These are phyloP conservation scores for Argyresthia albistria DNA, from an alignment of 2,888 invertebrate species.

Conservation along the genomic window DNA sequence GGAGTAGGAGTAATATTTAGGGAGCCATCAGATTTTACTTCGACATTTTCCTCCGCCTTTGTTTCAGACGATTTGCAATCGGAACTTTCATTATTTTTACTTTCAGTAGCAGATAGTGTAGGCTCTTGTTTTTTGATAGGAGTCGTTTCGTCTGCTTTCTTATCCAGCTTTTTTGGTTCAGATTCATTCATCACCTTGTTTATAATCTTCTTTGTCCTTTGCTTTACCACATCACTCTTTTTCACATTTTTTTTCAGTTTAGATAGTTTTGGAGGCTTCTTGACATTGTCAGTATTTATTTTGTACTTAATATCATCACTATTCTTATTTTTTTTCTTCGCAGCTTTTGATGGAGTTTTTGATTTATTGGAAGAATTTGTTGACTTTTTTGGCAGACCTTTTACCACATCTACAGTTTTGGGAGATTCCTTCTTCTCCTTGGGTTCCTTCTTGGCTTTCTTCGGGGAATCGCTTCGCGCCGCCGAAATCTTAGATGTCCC, in stretches of 20 bases:
- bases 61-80: neutral
- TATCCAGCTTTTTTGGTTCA: constrained; percentile 16
- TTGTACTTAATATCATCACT: constrained; percentile 51
- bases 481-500: constrained; percentile 30
- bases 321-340: constrained; percentile 19
- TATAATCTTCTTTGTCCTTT: constrained; percentile 29
- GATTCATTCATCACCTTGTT: constrained; percentile 1
- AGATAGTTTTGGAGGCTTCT: constrained; percentile 35
- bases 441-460: constrained; percentile 44
- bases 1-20: constrained; percentile 13
- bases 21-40: neutral
- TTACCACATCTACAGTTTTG: constrained; percentile 24
- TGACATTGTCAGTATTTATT: constrained; percentile 43
- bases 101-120: neutral
- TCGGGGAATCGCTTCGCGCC: constrained; percentile 38
- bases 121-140: neutral
- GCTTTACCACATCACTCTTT: constrained; percentile 27
- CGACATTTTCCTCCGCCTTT: neutral
- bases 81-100: neutral
- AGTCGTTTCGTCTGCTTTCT: constrained; percentile 4
- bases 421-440: constrained; percentile 50
- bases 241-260: constrained; percentile 42
- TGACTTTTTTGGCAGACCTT: constrained; percentile 1
- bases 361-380: neutral
- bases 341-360: constrained; percentile 17